These are phyloP conservation scores for Oreochromis grahami DNA, from an alignment of 2,797 vertebrate species.

Conservation along the genomic window DNA sequence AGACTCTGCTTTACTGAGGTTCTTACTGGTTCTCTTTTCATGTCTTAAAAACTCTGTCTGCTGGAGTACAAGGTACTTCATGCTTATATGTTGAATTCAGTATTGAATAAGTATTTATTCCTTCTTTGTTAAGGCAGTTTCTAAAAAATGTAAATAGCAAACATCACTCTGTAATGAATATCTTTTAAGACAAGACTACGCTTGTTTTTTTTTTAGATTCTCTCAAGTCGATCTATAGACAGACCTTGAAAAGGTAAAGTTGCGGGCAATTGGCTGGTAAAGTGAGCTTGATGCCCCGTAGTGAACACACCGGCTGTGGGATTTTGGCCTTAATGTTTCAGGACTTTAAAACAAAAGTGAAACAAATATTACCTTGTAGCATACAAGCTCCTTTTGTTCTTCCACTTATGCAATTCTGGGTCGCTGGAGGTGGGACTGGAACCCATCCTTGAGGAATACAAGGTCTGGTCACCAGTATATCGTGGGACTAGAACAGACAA, in stretches of 20 bases:
- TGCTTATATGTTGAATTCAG: neutral
- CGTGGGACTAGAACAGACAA: neutral
- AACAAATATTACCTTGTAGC: neutral
- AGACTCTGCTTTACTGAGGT: neutral
- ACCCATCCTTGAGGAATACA: neutral
- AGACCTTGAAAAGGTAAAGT: neutral
- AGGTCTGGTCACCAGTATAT: neutral
- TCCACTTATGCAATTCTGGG: neutral
- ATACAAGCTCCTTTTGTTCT: neutral
- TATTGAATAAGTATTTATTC: neutral
- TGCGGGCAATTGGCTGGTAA: neutral
- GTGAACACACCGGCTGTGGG: neutral
- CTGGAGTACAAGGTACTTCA: neutral
- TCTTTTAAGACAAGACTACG: neutral
- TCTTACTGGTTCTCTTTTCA: neutral
- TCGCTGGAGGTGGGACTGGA: neutral
- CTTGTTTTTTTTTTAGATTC: neutral
- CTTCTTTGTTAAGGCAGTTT: neutral
- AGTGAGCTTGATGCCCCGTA: neutral
- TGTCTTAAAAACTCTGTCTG: neutral
- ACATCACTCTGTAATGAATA: neutral
- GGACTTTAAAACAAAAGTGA: neutral
- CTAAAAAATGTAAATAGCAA: neutral
- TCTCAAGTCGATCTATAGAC: neutral
- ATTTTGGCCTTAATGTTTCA: neutral